Base-by-base conservation (phyloP, 2,797 vertebrate genomes). In the Tapera naevia region DNA sequence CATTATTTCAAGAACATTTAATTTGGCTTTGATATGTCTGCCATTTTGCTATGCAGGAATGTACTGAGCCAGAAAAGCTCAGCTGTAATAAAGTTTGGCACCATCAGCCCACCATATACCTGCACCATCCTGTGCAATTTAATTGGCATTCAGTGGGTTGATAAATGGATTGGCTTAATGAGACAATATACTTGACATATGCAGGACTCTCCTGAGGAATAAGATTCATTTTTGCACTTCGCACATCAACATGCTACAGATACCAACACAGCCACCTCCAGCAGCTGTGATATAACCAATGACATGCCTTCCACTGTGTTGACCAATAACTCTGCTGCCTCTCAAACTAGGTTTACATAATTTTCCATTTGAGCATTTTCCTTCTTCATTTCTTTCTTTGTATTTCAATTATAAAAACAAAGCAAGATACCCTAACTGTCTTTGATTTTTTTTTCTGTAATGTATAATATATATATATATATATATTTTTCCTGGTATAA, bases 111-210 rank as follows among this genome's bases (percentile, higher is more conserved):
- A 97, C 98, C 97, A 96, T 98, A 98, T 98, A 99, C 98, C 98
- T 98, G 98, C 98, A 97, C 98, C 98, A 98, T 98, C 98, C 98
- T 98, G 98, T 98, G 98, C 98, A 98, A 98, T 98, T 98, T 98
- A 98, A 99, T 98, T 99, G 98, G 98, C 98, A 98, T 98, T 98
- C 98, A 98, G 98, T 97, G 97, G 97, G 96, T 98, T 99, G 98
- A 99, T 98, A 98, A 98, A 99, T 98, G 98, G 98, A 98, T 98
- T 98, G 98, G 98, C 98, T 98, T 98, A 98, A 98, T 98, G 98
- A 98, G 98, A 98, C 98, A 98, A 98, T 98, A 98, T 99, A 98
- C 96, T 98, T 98, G 98, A 99, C 98, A 99, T 99, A 99, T 98
- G 98, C 98, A 98, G 95, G 97, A 96, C 97, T 98, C 98, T 98